Evolutionary conservation across 1,140 invertebrate species (phyloP), one percentile per base, ranked within the genome.

Genomic region (Heliconius congener): DNA sequence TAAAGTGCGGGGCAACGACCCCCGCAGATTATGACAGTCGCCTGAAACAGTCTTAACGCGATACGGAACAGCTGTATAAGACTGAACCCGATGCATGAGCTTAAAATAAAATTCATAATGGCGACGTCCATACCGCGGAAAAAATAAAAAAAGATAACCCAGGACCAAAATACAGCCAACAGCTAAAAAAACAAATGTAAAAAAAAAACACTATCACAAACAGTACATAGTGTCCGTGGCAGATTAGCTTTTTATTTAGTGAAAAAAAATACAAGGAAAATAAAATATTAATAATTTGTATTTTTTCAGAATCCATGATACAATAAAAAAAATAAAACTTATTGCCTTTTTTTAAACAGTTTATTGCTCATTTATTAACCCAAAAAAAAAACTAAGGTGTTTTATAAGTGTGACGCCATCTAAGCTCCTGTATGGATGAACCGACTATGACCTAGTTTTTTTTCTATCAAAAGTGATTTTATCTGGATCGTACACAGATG

Each of bases 21-120:
- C 83, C 91, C 91, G 88, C 91, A 93, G 91, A 88, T 87, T 90
- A 93, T 93, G 91, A 93, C 91, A 91, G 86, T 86, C 86, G 86
- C 79, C 84, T 77, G 77, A 37, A 66, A 75, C 79, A 73, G 39
- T 18, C 18, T 18, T 70, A 37, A 46, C 55, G 74, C 77, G 57
- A 66, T 23, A 60, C 30, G 34, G 57, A 46, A 74, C 75, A 52
- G 70, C 77, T 39, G 52, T n/a, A 71, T 60, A 60, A 66, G 23
- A 66, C n/a, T 9, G 55, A 57, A 57, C 8, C 55, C 27, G 60
- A 23, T 1, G 60, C 30, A 66, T 16, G 23, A 66, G 9, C 3
- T 23, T 13, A 5, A 66, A 66, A 66, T 27, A 57, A 66, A 66
- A 66, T 66, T 27, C 3, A 66, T 30, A 66, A 66, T 66, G 60